phyloP scores from a whole-genome alignment of 2,888 invertebrate genomes.

The Tenthredo scrophulariae region DNA sequence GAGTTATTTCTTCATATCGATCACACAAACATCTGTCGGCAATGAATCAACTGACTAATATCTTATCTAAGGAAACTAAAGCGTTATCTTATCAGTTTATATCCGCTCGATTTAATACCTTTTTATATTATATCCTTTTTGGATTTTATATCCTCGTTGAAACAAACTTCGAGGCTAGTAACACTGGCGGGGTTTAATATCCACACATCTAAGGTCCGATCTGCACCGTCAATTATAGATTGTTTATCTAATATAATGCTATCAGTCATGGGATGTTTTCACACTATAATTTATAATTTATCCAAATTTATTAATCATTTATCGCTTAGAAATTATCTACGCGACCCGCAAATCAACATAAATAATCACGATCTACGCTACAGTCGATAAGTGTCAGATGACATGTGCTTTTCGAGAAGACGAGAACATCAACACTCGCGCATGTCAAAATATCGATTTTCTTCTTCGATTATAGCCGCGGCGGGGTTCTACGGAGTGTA shows the following conservation, averaged over 20 bases:
- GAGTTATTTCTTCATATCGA: neutral
- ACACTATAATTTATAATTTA: neutral
- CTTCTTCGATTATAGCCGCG: neutral
- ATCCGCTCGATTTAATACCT: neutral
- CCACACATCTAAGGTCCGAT: neutral
- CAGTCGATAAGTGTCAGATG: constrained; percentile 5
- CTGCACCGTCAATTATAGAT: neutral
- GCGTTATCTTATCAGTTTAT: constrained; percentile 42
- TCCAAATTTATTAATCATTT: neutral
- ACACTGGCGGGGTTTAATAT: neutral
- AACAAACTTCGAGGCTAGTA: no score
- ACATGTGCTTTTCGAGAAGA: constrained; percentile 13
- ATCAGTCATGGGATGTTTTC: neutral
- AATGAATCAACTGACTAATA: neutral
- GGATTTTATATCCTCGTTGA: neutral
- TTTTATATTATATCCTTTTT: neutral
- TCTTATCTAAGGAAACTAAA: constrained; percentile 8
- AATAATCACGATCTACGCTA: neutral
- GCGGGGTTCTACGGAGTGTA: neutral
- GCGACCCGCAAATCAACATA: neutral
- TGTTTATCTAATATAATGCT: constrained; percentile 15
- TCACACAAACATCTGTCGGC: neutral
- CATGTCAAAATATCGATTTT: constrained; percentile 11
- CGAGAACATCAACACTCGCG: neutral
- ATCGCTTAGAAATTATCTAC: no score